Percentiles rank a stretch among this genome's conserved stretches.
Evolutionary conservation across 1,140 invertebrate species (phyloP).

Genomic region (Stegodyphus dumicola): DNA sequence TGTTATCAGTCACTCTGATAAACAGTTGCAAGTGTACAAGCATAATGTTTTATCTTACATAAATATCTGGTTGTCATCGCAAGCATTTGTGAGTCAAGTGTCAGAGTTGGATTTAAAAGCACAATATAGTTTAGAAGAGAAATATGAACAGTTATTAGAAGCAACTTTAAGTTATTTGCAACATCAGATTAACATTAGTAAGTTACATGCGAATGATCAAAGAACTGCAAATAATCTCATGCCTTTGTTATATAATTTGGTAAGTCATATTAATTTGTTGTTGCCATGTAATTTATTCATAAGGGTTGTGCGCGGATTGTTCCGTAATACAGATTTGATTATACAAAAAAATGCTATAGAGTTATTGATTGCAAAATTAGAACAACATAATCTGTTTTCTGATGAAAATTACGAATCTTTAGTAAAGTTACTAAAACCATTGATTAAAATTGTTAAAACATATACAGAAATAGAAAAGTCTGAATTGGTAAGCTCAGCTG

Average conservation of each 20-base stretch:
- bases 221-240: constrained; percentile 81
- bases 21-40: constrained; percentile 85
- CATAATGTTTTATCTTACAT: constrained; percentile 80
- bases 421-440: constrained; percentile 74
- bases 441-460: constrained; percentile 68
- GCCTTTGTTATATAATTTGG: constrained; percentile 79
- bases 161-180: constrained; percentile 77
- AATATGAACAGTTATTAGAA: constrained; percentile 78
- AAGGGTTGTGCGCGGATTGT: constrained; percentile 77
- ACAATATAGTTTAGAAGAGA: constrained; percentile 70
- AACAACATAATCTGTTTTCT: constrained; percentile 70
- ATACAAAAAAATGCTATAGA: constrained; percentile 86
- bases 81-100: constrained; percentile 74
- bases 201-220: constrained; percentile 71
- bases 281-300: constrained; percentile 80
- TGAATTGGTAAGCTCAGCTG: constrained; percentile 73
- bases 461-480: constrained; percentile 62
- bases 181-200: constrained; percentile 72
- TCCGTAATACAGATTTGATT: constrained; percentile 76
- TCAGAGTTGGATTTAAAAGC: constrained; percentile 66
- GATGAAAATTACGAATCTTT: constrained; percentile 70
- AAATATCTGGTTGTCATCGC: constrained; percentile 75
- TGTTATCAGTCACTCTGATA: constrained; percentile 75
- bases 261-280: constrained; percentile 76
- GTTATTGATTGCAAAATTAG: constrained; percentile 81